Evolutionary conservation across 2,113 vertebrate species (phyloP).

Genomic region (Chaetura pelagica): DNA sequence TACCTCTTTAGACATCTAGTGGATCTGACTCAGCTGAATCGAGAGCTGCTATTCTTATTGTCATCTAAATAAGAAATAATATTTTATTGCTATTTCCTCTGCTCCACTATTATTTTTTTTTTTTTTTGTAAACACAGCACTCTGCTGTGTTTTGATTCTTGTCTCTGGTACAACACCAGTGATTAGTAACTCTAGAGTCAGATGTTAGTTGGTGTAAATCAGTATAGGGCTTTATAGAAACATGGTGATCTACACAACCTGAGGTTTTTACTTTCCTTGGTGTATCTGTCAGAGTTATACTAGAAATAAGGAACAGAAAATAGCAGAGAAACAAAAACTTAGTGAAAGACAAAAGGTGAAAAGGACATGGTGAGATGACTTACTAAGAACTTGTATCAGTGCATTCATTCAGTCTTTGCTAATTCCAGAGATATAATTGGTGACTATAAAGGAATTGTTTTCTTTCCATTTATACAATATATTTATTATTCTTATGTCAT

Average conservation of each 20-base stretch:
- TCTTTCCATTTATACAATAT: background rate
- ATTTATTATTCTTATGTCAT: constrained; percentile 3
- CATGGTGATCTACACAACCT: background rate
- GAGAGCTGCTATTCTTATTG: background rate
- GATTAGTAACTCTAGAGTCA: background rate
- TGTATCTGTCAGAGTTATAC: background rate
- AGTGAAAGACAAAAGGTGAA: background rate
- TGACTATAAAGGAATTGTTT: background rate
- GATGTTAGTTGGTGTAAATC: background rate
- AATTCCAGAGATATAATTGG: background rate
- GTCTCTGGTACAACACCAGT: background rate
- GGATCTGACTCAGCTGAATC: background rate
- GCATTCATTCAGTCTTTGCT: background rate
- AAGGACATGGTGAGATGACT: background rate
- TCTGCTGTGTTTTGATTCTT: background rate
- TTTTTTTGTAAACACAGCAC: background rate
- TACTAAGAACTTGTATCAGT: background rate
- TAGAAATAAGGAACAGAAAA: background rate
- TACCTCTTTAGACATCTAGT: background rate
- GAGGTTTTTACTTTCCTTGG: background rate
- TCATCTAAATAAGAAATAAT: background rate
- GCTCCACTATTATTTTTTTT: background rate
- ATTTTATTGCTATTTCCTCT: background rate
- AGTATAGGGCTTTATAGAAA: background rate
- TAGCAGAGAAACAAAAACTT: background rate